phyloP scores from a whole-genome alignment of 2,888 invertebrate species.

The Agrochola macilenta region DNA sequence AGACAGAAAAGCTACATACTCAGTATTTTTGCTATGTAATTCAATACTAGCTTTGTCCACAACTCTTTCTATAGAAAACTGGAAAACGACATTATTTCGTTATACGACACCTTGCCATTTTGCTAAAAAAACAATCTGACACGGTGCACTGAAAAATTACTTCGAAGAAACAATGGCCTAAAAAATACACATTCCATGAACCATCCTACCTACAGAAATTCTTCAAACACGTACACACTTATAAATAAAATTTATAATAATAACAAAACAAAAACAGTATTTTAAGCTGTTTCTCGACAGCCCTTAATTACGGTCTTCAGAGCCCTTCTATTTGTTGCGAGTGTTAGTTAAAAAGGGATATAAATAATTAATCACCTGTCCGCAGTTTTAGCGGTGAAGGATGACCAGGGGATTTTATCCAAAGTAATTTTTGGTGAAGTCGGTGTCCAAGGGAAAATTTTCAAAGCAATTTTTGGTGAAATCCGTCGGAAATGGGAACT shows the following conservation, averaged over 20 bases:
- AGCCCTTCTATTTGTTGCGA: slow-evolving; percentile 51
- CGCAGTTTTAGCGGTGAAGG: slow-evolving; percentile 48
- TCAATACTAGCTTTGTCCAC: neutral
- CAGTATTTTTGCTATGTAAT: neutral
- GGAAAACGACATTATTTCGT: neutral
- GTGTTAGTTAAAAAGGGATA: slow-evolving; percentile 63
- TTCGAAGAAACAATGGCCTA: neutral
- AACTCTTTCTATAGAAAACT: neutral
- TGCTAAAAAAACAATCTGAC: neutral
- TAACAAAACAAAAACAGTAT: slow-evolving; percentile 36
- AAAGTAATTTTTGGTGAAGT: slow-evolving; percentile 5
- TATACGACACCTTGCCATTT: neutral
- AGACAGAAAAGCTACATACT: neutral
- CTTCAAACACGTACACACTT: slow-evolving; percentile 10
- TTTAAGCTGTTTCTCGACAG: slow-evolving; percentile 39
- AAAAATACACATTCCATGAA: neutral
- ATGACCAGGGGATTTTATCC: slow-evolving; percentile 26
- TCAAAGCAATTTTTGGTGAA: slow-evolving; percentile 25
- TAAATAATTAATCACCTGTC: slow-evolving; percentile 62
- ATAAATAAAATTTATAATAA: slow-evolving; percentile 19
- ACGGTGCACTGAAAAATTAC: neutral
- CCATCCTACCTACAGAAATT: slow-evolving; percentile 1
- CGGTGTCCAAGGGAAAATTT: slow-evolving; percentile 1
- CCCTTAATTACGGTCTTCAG: slow-evolving; percentile 50
- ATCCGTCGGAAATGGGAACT: neutral